Base-by-base conservation (phyloP, 2,113 vertebrate genomes). In the Castor canadensis region DNA sequence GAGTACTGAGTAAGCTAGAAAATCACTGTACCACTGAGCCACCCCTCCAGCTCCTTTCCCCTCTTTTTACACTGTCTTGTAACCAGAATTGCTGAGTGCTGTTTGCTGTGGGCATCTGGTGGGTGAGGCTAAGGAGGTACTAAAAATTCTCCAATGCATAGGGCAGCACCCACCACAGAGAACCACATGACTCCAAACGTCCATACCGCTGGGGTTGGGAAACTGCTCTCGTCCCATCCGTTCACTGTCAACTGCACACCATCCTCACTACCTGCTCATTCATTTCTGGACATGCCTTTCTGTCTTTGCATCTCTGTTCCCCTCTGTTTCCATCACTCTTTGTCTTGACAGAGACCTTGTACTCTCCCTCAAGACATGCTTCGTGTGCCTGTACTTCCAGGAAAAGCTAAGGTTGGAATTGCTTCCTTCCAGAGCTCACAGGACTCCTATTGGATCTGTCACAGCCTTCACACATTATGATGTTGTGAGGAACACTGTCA, bases 191-290 rank as follows among this genome's bases (percentile, higher is more conserved):
- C 38, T 43, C 76, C 38, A n/a, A 26, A 47, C 22, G 30, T 64
- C 47, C 32, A 15, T 4, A 3, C 32, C 9, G 15, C 47, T 24
- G 56, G 52, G 45, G 20, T 19, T 2, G n/a, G 43, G 26, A 72
- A 4, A 19, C 45, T 49, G 26, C 3, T 40, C 26, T 28, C 0
- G 2, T 58, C 56, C 40, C 38, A 4, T 47, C 38, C 83, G 35
- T 35, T 28, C 26, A 10, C 3, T 0, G 1, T 17, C 45, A 13
- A 15, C 2, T 0, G 4, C 10, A 32, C 22, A 15, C 45, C 26
- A 24, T 28, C 84, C 85, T 19, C 9, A 10, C 15, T 28, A 11
- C 28, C 22, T n/a, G 69, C 30, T 73, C 47, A 0, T 7, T 58
- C 13, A 35, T 22, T 76, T 69, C 60, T 32, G 32, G 87, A 40